Conservation (phyloP, 2,888 invertebrate genomes). For the Pemphredon lugubris region DNA sequence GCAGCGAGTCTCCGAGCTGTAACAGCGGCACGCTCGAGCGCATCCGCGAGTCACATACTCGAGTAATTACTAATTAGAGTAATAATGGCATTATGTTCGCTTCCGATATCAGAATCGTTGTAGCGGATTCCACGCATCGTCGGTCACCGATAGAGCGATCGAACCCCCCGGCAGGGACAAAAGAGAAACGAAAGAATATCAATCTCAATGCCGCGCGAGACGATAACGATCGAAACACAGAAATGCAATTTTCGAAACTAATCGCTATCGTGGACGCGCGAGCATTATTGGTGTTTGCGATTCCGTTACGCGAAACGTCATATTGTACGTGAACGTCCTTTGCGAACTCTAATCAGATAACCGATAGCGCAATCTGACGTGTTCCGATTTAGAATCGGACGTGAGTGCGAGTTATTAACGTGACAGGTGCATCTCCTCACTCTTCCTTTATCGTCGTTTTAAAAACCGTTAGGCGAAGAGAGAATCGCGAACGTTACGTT, state of each 20-base stretch:
- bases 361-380: neutral
- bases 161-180: neutral
- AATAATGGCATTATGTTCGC: slow-evolving; percentile 63
- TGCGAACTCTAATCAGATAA: neutral
- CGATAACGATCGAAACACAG: slow-evolving; percentile 9
- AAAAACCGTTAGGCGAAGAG: slow-evolving; percentile 36
- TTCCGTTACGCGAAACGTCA: neutral
- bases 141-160: slow-evolving; percentile 38
- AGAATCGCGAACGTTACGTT: no score
- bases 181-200: neutral
- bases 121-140: slow-evolving; percentile 65
- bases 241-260: slow-evolving; percentile 1
- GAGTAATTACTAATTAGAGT: slow-evolving; percentile 66
- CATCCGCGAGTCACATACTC: slow-evolving; percentile 51
- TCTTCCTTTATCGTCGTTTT: no score
- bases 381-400: no score
- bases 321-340: neutral
- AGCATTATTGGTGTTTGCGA: neutral
- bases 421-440: no score
- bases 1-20: slow-evolving; percentile 1
- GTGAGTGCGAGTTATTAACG: no score
- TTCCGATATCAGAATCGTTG: slow-evolving; percentile 49
- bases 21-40: slow-evolving; percentile 38
- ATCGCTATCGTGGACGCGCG: neutral
- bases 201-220: neutral